Evolutionary conservation across 2,888 invertebrate species (phyloP).

Genomic region (Chloroclysta siterata): DNA sequence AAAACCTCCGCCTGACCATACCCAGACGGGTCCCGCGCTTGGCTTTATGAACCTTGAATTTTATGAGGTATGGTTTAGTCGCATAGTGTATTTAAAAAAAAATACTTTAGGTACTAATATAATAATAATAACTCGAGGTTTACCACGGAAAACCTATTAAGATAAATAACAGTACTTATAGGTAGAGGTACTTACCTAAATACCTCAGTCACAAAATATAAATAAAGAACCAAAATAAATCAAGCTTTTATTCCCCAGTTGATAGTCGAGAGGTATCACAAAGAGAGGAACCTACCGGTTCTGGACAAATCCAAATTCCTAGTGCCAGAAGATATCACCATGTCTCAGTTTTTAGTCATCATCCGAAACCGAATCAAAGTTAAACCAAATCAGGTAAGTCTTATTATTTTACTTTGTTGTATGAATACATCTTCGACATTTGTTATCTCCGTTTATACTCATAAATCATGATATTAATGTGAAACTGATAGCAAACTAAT

Average conservation of each 20-base stretch:
- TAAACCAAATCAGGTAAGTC: slow-evolving; percentile 86
- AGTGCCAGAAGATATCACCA: slow-evolving; percentile 94
- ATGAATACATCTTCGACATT: neutral
- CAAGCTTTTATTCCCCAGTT: slow-evolving; percentile 80
- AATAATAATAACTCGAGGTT: too few relatives aligned
- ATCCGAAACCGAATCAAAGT: slow-evolving; percentile 85
- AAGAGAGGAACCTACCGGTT: slow-evolving; percentile 90
- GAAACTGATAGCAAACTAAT: too few relatives aligned
- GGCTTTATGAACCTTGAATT: too few relatives aligned
- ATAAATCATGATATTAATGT: too few relatives aligned
- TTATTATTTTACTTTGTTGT: neutral
- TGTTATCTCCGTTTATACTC: neutral
- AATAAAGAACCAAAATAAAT: neutral
- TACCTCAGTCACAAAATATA: neutral
- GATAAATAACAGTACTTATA: too few relatives aligned
- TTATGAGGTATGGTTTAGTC: too few relatives aligned
- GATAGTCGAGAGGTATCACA: slow-evolving; percentile 92
- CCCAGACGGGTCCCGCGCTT: neutral
- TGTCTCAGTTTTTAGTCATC: slow-evolving; percentile 94
- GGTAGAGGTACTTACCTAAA: too few relatives aligned
- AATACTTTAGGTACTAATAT: too few relatives aligned
- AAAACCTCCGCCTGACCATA: neutral
- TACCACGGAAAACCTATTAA: too few relatives aligned
- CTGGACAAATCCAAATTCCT: slow-evolving; percentile 94
- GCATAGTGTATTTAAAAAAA: too few relatives aligned